Evolutionary conservation across 2,113 vertebrate genomes (phyloP).

Genomic region (Coptodon bakossiorum): DNA sequence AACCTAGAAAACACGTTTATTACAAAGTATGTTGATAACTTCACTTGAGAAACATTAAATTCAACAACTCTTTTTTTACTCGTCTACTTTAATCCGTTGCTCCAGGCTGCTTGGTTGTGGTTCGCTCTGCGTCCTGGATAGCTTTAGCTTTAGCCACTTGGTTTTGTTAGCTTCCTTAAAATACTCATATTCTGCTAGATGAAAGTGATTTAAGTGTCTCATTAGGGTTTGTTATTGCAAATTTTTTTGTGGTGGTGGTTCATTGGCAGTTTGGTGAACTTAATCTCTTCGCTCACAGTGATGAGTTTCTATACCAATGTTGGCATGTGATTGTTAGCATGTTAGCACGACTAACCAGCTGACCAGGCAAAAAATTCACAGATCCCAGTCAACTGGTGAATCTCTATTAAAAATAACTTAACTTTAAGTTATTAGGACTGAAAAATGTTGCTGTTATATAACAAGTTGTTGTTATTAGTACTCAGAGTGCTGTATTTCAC

Average conservation of each 20-base stretch:
- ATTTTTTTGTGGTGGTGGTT: background rate
- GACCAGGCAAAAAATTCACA: background rate
- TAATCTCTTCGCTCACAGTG: background rate
- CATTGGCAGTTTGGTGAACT: background rate
- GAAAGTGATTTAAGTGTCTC: background rate
- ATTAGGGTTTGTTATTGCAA: too few species aligned
- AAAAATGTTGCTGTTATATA: background rate
- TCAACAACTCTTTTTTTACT: background rate
- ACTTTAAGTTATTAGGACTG: background rate
- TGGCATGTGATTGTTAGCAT: background rate
- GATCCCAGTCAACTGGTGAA: background rate
- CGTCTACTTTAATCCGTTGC: rapidly evolving
- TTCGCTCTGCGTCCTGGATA: background rate
- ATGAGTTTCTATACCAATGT: background rate
- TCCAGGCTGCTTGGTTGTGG: background rate
- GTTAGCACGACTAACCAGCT: background rate
- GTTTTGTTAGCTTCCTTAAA: background rate
- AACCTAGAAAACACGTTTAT: background rate
- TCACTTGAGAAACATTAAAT: background rate
- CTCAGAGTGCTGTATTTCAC: background rate
- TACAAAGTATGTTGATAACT: background rate
- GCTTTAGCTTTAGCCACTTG: background rate
- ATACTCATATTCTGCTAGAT: background rate
- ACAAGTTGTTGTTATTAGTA: background rate
- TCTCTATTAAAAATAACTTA: background rate